A percentile compares a stretch with the other conserved stretches of the same genome.
Evolutionary conservation across 2,113 vertebrate species (phyloP).

Genomic region (Sebastes fasciatus): DNA sequence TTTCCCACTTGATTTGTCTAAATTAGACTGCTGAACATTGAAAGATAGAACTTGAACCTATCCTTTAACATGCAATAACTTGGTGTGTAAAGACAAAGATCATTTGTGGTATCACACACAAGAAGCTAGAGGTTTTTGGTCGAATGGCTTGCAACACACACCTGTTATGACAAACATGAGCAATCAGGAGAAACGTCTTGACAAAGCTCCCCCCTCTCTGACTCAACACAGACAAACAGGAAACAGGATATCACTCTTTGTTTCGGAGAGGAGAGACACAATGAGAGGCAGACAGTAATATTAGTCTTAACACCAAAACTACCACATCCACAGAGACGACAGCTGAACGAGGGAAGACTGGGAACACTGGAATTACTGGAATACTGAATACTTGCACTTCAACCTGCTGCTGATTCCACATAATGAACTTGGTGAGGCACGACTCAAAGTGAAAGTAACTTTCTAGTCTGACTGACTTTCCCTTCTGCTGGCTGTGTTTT

Average conservation of each 20-base stretch:
- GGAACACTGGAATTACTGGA: background rate
- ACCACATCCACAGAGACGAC: background rate
- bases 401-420: background rate
- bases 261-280: background rate
- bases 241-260: conserved; percentile 1
- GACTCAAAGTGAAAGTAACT: conserved; percentile 46
- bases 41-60: too few relatives aligned
- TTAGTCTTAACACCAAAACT: background rate
- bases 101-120: too few relatives aligned
- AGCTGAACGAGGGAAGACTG: background rate
- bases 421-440: background rate
- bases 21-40: too few relatives aligned
- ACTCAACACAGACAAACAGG: conserved; percentile 23
- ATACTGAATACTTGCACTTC: background rate
- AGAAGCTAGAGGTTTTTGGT: too few relatives aligned
- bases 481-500: background rate
- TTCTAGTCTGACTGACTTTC: background rate
- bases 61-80: too few relatives aligned
- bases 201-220: conserved; percentile 42
- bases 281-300: background rate
- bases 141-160: too few relatives aligned
- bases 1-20: too few relatives aligned
- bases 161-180: too few relatives aligned
- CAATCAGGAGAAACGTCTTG: too few relatives aligned
- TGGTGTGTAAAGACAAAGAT: too few relatives aligned